Percentiles rank a stretch among this genome's conserved stretches.
These are phyloP conservation scores for Acrossocheilus fasciatus DNA, from an alignment of 2,797 vertebrate species.

Conservation along the genomic window DNA sequence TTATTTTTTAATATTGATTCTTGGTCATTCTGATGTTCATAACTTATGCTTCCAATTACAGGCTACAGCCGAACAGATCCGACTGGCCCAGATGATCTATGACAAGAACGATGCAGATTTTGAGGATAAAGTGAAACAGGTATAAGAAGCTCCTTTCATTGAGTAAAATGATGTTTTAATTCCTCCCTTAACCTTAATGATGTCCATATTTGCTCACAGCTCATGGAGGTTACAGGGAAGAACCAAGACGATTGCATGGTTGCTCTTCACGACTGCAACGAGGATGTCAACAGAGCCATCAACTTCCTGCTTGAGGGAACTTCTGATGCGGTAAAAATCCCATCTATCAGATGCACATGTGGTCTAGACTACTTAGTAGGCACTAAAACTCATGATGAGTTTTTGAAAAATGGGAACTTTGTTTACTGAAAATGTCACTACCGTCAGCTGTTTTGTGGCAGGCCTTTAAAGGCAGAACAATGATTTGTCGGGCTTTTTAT, in stretches of 20 bases:
- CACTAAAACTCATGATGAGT: not conserved
- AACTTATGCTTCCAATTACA: conserved; percentile 60
- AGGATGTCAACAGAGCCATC: conserved; percentile 95
- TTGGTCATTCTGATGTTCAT: not conserved
- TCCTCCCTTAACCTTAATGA: not conserved
- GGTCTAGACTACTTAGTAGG: conserved; percentile 2
- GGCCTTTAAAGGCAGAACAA: not conserved
- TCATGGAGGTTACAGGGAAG: conserved; percentile 98
- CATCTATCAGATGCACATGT: not conserved
- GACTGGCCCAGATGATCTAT: conserved; percentile 96
- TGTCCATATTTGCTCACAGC: conserved; percentile 71
- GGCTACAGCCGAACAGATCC: conserved; percentile 98
- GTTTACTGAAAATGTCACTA: not conserved
- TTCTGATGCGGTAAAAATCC: conserved; percentile 88
- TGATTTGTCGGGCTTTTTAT: not conserved
- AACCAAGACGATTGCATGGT: conserved; percentile 97
- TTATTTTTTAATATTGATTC: not conserved
- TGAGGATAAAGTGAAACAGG: conserved; percentile 98
- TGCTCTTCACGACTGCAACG: conserved; percentile 97
- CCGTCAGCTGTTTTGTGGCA: conserved; percentile 23
- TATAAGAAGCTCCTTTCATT: conserved; percentile 58
- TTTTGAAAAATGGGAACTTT: not conserved
- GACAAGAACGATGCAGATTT: conserved; percentile 97
- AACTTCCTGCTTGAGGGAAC: conserved; percentile 95
- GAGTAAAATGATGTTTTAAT: not conserved